A percentile compares a stretch with the other conserved stretches of the same genome.
These are phyloP conservation scores for Amazona guildingii DNA, from an alignment of 2,113 vertebrate species.

Conservation along the genomic window DNA sequence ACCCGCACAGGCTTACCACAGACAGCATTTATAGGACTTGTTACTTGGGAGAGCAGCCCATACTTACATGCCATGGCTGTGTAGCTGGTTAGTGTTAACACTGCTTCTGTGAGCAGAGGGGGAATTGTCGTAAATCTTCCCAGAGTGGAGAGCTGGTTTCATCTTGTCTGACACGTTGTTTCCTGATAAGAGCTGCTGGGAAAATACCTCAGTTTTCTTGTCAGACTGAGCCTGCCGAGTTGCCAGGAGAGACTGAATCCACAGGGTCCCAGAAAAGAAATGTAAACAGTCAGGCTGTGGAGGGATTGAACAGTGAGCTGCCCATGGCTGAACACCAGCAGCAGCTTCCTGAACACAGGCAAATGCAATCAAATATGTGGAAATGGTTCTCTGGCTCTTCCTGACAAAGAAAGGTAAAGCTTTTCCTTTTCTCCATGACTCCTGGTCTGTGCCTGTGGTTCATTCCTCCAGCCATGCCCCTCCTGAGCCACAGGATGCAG, in stretches of 20 bases:
- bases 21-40: background rate
- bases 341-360: background rate
- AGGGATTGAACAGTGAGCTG: background rate
- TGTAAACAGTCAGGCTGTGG: background rate
- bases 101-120: constrained; percentile 33
- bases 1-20: background rate
- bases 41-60: background rate
- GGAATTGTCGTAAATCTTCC: constrained; percentile 66
- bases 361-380: background rate
- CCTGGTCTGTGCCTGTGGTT: background rate
- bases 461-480: background rate
- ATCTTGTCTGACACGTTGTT: constrained; percentile 72
- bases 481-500: accelerated
- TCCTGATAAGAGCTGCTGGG: constrained; percentile 71
- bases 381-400: background rate
- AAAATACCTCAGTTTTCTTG: constrained; percentile 66
- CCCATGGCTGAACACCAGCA: background rate
- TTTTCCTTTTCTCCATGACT: background rate
- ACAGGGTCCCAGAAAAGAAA: constrained; percentile 1
- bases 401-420: background rate
- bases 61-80: background rate
- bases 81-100: constrained; percentile 58
- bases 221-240: constrained; percentile 23
- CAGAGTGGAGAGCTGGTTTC: constrained; percentile 44
- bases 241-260: constrained; percentile 45